These are phyloP conservation scores for Diorhabda sublineata DNA, from an alignment of 1,140 invertebrate genomes.

Conservation along the genomic window DNA sequence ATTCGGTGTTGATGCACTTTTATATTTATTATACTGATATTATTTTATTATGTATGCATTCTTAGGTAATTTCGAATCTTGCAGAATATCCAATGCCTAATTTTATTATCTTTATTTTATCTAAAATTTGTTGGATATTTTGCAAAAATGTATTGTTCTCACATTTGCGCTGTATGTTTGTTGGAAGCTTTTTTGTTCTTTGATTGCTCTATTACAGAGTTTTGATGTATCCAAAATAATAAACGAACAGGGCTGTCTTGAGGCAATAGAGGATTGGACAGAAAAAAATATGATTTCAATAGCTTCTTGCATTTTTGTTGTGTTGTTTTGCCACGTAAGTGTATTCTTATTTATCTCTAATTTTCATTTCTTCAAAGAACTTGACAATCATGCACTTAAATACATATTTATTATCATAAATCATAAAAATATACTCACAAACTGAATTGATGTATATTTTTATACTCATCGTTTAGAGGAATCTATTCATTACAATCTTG, in stretches of 20 bases:
- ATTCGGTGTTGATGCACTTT: not conserved
- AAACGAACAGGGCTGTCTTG: conserved; percentile 90
- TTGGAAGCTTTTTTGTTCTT: conserved; percentile 19
- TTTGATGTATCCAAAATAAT: conserved; percentile 76
- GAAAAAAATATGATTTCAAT: conserved; percentile 90
- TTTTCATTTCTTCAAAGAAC: conserved; percentile 4
- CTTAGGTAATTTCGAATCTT: too few species aligned
- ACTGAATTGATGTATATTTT: too few species aligned
- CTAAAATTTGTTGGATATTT: not conserved
- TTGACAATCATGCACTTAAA: too few species aligned
- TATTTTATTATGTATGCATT: too few species aligned
- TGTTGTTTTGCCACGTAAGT: conserved; percentile 88
- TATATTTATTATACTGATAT: not conserved
- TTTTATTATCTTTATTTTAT: too few species aligned
- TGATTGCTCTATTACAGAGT: conserved; percentile 54
- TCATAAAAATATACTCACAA: too few species aligned
- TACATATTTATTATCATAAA: too few species aligned
- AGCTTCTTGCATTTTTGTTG: conserved; percentile 75
- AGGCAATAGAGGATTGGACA: conserved; percentile 90
- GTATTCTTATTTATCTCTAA: conserved; percentile 23
- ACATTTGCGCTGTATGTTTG: conserved; percentile 34
- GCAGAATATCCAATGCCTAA: too few species aligned
- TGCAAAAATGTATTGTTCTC: conserved; percentile 20
- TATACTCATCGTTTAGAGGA: too few species aligned
- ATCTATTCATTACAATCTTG: too few species aligned